Conservation (phyloP, 2,888 invertebrate genomes). For the Synergus umbraculus region DNA sequence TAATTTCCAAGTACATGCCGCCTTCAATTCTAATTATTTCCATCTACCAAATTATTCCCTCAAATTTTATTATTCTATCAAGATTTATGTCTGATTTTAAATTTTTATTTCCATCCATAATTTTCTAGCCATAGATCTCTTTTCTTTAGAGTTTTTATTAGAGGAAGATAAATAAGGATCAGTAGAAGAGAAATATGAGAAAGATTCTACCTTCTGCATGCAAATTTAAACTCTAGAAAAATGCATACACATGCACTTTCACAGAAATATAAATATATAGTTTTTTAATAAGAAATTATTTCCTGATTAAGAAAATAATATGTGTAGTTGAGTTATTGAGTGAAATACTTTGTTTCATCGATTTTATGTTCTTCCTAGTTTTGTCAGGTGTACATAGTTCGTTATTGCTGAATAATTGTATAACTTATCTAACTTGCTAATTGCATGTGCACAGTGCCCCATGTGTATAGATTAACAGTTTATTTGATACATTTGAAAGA, state of each 20-base stretch:
- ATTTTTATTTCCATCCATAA: neutral
- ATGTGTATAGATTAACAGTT: neutral
- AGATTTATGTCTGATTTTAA: neutral
- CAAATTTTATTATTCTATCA: neutral
- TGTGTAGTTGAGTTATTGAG: neutral
- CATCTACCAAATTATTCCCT: neutral
- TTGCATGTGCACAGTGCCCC: neutral
- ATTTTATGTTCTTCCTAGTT: neutral
- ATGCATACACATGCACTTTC: slow-evolving; percentile 2
- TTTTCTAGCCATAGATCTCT: too few relatives aligned
- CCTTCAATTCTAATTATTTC: neutral
- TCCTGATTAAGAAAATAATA: neutral
- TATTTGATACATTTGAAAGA: neutral
- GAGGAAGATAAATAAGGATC: neutral
- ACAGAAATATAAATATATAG: neutral
- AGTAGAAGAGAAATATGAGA: neutral
- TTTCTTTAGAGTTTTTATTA: neutral
- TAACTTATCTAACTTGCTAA: neutral
- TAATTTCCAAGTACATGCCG: neutral
- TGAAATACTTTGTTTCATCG: neutral
- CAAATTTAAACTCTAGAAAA: neutral
- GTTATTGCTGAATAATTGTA: neutral
- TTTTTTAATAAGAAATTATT: neutral
- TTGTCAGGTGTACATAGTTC: neutral
- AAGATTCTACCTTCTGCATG: slow-evolving; percentile 9